Evolutionary conservation across 2,797 vertebrate species (phyloP).

Genomic region (Anguilla obscura): DNA sequence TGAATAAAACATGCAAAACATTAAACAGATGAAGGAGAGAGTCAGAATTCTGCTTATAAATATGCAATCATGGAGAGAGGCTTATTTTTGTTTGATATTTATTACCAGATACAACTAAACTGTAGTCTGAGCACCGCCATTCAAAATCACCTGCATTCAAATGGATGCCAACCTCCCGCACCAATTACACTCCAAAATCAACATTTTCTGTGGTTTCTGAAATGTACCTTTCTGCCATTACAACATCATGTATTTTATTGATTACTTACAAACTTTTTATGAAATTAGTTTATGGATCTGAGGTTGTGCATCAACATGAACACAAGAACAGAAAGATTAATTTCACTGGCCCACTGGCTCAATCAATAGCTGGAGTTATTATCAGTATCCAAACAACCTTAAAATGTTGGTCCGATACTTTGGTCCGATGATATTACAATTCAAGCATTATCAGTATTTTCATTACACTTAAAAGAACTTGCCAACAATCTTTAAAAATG

Average conservation of each 20-base stretch:
- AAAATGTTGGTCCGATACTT: background rate
- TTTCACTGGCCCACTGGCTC: background rate
- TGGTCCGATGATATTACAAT: no score
- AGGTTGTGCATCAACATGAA: background rate
- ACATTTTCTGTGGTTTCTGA: background rate
- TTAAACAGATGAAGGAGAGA: conserved; percentile 29
- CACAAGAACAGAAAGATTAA: background rate
- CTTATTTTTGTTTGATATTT: conserved; percentile 31
- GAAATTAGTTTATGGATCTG: background rate
- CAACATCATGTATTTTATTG: background rate
- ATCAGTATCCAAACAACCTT: background rate
- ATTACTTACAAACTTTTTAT: background rate
- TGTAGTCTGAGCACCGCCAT: background rate
- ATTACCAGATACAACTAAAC: conserved; percentile 29
- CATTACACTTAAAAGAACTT: background rate
- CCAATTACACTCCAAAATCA: conserved; percentile 19
- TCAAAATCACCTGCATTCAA: conserved; percentile 12
- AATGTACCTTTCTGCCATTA: background rate
- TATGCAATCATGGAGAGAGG: conserved; percentile 30
- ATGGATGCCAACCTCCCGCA: conserved; percentile 20
- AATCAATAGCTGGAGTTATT: background rate
- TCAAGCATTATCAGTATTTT: background rate
- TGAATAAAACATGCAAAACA: conserved; percentile 51
- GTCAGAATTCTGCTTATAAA: conserved; percentile 41
- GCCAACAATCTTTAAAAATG: background rate